Base-by-base conservation (phyloP, 2,888 invertebrate genomes). In the Pseudeuparius sepicola region DNA sequence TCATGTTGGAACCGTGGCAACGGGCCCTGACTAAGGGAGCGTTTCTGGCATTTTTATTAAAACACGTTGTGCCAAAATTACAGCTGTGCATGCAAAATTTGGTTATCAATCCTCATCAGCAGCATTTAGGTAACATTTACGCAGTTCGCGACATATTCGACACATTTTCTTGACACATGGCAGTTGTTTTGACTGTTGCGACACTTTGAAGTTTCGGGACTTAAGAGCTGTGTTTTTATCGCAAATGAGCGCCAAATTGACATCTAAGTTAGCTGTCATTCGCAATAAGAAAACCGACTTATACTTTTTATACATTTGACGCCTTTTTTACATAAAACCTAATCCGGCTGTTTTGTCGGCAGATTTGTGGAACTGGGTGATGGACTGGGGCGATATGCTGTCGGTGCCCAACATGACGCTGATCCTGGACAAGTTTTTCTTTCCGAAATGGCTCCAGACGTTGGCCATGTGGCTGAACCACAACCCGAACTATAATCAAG, bases 351-450 rank as follows among this genome's bases (percentile, higher is more conserved):
- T n/a, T n/a, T n/a, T n/a, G n/a, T n/a, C n/a, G n/a, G 6, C 64
- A 79, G 92, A 92, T 55, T 77, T 82, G 0, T 94, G 94, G 93
- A 73, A 84, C 47, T 94, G 92, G 84, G 87, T 94, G 15, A 85
- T 90, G 70, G 81, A 87, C 40, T 98, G 98, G 98, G 67, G 75
- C 43, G 88, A 88, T 45, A 64, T 97, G 54, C 65, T 94, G 26
- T 85, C 90, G 1, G 61, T 76, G 0, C 71, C 78, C 1, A 73
- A 78, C 10, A 75, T 96, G 67, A 84, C 81, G 0, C 73, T 78
- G 15, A 59, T 97, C 4, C 70, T 98, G 4, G 82, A 87, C 49
- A 85, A 88, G 46, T 77, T 77, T 51, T 88, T 98, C 67, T 88
- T 98, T 55, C 94, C 96, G 0, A 82, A 88, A 53, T 92, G 90